A percentile compares a stretch with the other conserved stretches of the same genome.
Evolutionary conservation across 2,888 invertebrate species (phyloP).

Genomic region (Petrolisthes manimaculis): DNA sequence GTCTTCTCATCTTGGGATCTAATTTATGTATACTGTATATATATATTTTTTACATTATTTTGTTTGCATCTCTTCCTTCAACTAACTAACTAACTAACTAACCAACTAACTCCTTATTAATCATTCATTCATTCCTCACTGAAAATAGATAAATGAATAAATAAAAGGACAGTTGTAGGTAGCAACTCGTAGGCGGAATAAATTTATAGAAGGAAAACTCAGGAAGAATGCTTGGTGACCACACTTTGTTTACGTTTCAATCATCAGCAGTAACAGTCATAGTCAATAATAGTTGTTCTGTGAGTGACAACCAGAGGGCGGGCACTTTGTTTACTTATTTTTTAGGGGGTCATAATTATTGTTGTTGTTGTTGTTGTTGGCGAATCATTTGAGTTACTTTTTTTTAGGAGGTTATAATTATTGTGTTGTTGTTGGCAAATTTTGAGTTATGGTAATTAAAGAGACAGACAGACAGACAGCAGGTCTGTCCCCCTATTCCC

Average conservation of each 20-base stretch:
- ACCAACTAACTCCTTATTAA: neutral
- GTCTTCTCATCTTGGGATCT: no score
- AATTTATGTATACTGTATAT: neutral
- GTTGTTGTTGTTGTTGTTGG: no score
- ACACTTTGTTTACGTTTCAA: conserved; percentile 27
- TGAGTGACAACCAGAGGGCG: conserved; percentile 1
- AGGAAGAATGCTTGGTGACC: conserved; percentile 50
- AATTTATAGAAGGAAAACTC: conserved; percentile 56
- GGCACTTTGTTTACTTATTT: no score
- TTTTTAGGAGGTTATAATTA: no score
- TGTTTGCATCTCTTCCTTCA: neutral
- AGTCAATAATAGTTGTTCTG: conserved; percentile 16
- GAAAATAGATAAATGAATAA: neutral
- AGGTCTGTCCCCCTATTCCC: no score
- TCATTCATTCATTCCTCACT: neutral
- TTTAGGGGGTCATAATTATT: no score
- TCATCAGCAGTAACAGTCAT: conserved; percentile 4
- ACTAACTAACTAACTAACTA: neutral
- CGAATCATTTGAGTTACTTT: no score
- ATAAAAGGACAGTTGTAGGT: conserved; percentile 48
- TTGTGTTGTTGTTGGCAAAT: no score
- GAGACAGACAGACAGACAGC: no score
- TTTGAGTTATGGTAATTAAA: no score
- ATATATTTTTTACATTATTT: neutral
- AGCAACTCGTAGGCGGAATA: conserved; percentile 42